phyloP scores from a whole-genome alignment of 2,113 vertebrate species.

The Podiceps cristatus region DNA sequence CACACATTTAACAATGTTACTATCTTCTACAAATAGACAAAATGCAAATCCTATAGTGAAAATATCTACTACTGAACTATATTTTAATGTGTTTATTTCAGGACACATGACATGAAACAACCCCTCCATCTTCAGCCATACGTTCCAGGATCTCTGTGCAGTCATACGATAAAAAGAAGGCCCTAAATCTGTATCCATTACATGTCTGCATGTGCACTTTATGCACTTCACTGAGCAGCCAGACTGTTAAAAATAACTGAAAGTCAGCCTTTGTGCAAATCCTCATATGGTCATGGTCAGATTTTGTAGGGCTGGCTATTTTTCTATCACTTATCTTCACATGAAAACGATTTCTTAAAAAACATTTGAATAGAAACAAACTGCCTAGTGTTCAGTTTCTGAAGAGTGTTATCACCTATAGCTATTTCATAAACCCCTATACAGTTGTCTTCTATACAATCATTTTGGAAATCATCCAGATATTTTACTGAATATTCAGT shows the following conservation, averaged over 20 bases:
- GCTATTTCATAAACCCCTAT: background rate
- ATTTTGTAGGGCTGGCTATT: background rate
- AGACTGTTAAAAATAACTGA: background rate
- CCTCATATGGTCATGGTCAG: background rate
- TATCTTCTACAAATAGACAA: background rate
- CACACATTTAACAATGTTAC: background rate
- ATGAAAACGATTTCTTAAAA: background rate
- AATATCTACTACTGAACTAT: background rate
- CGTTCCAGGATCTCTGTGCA: background rate
- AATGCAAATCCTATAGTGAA: background rate
- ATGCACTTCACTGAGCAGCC: background rate
- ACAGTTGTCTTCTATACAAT: background rate
- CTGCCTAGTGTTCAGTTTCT: background rate
- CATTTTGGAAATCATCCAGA: background rate
- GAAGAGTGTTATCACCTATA: background rate
- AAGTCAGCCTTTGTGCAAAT: background rate
- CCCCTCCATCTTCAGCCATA: background rate
- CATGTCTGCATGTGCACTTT: fast-evolving
- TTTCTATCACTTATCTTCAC: background rate
- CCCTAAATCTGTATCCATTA: background rate
- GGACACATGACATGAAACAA: background rate
- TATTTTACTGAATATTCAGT: background rate
- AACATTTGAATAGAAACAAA: background rate
- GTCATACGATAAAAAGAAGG: background rate
- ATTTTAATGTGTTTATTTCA: background rate